Evolutionary conservation across 2,888 invertebrate species (phyloP).

Genomic region (Spisula solida): DNA sequence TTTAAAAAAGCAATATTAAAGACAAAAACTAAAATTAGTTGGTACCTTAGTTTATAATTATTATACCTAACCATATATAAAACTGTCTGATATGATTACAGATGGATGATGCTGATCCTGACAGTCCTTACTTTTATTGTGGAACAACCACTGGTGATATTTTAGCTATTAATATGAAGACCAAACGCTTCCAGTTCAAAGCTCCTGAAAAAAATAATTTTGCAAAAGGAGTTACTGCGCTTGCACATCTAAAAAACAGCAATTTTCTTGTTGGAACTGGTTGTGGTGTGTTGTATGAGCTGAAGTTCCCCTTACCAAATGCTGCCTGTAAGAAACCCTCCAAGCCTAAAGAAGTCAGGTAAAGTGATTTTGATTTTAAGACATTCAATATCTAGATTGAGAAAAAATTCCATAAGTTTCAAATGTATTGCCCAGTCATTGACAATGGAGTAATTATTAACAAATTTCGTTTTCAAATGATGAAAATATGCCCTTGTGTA

Average conservation of each 20-base stretch:
- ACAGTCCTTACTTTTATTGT: slow-evolving; percentile 92
- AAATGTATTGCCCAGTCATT: too few species aligned
- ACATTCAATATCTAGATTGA: not conserved
- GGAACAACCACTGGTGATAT: slow-evolving; percentile 95
- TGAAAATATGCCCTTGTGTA: too few species aligned
- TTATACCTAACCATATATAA: not conserved
- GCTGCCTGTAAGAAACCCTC: slow-evolving; percentile 43
- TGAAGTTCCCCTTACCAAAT: slow-evolving; percentile 63
- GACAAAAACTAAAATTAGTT: too few species aligned
- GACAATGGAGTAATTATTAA: too few species aligned
- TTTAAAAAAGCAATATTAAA: too few species aligned
- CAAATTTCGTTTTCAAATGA: too few species aligned
- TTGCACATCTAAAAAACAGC: slow-evolving; percentile 84
- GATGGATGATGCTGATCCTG: slow-evolving; percentile 90
- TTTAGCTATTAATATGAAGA: slow-evolving; percentile 87
- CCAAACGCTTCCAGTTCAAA: slow-evolving; percentile 83
- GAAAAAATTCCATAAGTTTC: too few species aligned
- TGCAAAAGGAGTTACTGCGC: slow-evolving; percentile 86
- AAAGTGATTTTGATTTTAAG: not conserved
- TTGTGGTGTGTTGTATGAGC: slow-evolving; percentile 90
- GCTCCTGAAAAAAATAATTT: slow-evolving; percentile 84
- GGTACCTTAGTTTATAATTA: too few species aligned
- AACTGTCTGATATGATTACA: slow-evolving; percentile 48
- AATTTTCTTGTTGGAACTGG: slow-evolving; percentile 93
- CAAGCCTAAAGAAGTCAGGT: slow-evolving; percentile 64